These are phyloP conservation scores for Drosophila subquinaria DNA, from an alignment of 2,888 invertebrate species.

Conservation along the genomic window DNA sequence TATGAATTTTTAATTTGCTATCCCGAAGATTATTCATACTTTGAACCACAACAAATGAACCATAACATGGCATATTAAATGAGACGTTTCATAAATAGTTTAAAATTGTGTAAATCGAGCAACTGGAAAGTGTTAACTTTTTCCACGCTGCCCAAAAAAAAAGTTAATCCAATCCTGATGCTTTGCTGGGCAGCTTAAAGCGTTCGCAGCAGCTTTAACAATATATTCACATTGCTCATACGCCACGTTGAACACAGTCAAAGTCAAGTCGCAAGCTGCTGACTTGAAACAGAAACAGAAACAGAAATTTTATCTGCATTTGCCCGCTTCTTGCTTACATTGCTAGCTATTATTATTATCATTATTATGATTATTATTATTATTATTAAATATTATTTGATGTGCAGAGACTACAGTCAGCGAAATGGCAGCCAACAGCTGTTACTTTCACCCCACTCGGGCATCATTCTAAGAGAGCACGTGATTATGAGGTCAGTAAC, in stretches of 20 bases:
- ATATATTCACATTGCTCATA: conserved; percentile 40
- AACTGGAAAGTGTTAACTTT: background rate
- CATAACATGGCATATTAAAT: conserved; percentile 31
- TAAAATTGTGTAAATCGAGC: background rate
- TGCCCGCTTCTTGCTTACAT: background rate
- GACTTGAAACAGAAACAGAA: background rate
- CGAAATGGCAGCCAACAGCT: conserved; percentile 27
- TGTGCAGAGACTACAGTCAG: conserved; percentile 43
- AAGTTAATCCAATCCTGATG: background rate
- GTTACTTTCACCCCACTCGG: conserved; percentile 55
- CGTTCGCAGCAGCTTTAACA: background rate
- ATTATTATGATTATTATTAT: background rate
- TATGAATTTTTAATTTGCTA: conserved; percentile 25
- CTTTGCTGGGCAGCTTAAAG: conserved; percentile 2
- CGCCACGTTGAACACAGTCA: conserved; percentile 38
- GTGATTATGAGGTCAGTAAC: conserved; percentile 56
- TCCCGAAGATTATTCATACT: conserved; percentile 17
- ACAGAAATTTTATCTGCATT: background rate
- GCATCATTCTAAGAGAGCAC: conserved; percentile 57
- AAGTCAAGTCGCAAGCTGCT: conserved; percentile 1
- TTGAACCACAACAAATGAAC: conserved; percentile 23
- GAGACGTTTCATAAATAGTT: conserved; percentile 10
- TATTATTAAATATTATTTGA: conserved; percentile 14
- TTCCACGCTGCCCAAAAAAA: background rate
- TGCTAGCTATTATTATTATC: background rate